A percentile compares a stretch with the other conserved stretches of the same genome.
Evolutionary conservation across 1,140 invertebrate species (phyloP).

Genomic region (Euwallacea similis): DNA sequence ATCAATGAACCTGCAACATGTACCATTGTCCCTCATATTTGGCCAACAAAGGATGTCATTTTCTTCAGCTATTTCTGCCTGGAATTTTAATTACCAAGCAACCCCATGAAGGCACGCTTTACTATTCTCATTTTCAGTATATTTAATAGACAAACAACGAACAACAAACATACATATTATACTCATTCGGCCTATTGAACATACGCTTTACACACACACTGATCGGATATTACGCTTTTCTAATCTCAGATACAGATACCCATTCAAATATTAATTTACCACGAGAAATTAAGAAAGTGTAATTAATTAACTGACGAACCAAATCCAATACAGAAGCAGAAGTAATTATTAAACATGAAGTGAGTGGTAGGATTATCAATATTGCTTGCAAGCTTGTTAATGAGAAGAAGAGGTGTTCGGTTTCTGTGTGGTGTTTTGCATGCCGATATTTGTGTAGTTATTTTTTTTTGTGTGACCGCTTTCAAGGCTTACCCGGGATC

Average conservation of each 20-base stretch:
- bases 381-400: not conserved
- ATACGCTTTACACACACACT: no score
- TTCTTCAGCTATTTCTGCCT: no score
- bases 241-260: not conserved
- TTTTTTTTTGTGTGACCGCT: not conserved
- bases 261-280: conserved; percentile 3
- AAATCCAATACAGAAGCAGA: conserved; percentile 16
- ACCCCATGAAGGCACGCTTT: no score
- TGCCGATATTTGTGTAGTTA: not conserved
- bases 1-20: no score
- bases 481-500: conserved; percentile 40
- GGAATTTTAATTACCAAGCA: no score
- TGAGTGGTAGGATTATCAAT: conserved; percentile 3
- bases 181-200: no score
- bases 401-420: no score
- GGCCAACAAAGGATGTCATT: no score
- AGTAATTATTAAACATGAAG: conserved; percentile 12
- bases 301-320: conserved; percentile 7
- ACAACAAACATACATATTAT: no score
- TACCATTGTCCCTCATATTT: no score
- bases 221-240: not conserved
- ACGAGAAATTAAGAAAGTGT: conserved; percentile 13
- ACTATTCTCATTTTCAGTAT: no score
- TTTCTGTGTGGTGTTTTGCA: not conserved
- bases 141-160: no score